Evolutionary conservation across 1,140 invertebrate genomes (phyloP).

Genomic region (Belonocnema kinseyi): DNA sequence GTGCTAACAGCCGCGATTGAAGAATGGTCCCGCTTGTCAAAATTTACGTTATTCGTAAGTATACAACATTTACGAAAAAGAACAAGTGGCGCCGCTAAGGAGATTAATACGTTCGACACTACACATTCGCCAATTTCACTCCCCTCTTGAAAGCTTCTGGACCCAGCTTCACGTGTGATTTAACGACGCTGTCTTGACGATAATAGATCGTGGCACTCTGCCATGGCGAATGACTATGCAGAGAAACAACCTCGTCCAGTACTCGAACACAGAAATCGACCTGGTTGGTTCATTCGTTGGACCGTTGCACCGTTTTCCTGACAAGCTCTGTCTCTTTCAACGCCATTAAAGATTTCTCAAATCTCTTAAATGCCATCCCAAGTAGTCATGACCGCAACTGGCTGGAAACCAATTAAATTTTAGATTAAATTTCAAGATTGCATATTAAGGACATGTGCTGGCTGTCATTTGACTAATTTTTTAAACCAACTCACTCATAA

Average conservation of each 20-base stretch:
- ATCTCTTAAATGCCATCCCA: background rate
- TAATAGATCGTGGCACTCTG: conserved; percentile 64
- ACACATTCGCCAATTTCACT: conserved; percentile 31
- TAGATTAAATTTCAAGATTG: background rate
- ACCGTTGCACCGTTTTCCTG: background rate
- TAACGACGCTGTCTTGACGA: conserved; percentile 62
- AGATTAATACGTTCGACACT: conserved; percentile 52
- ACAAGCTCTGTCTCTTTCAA: background rate
- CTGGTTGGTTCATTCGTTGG: conserved; percentile 31
- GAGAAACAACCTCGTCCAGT: conserved; percentile 35
- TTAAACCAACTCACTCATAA: too few species aligned
- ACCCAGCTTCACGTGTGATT: conserved; percentile 40
- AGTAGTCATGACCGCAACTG: background rate
- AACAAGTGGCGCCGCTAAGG: conserved; percentile 34
- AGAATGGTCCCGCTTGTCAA: conserved; percentile 6
- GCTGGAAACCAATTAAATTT: background rate
- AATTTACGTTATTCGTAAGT: conserved; percentile 1
- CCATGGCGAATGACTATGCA: conserved; percentile 46
- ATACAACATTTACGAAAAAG: conserved; percentile 8
- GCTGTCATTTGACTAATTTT: background rate
- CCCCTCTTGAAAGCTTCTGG: conserved; percentile 34
- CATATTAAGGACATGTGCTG: too few species aligned
- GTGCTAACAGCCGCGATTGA: background rate
- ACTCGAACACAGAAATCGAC: conserved; percentile 36
- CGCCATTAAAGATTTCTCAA: background rate